Evolutionary conservation across 2,113 vertebrate species (phyloP).

Genomic region (Cyanoliseus patagonus): DNA sequence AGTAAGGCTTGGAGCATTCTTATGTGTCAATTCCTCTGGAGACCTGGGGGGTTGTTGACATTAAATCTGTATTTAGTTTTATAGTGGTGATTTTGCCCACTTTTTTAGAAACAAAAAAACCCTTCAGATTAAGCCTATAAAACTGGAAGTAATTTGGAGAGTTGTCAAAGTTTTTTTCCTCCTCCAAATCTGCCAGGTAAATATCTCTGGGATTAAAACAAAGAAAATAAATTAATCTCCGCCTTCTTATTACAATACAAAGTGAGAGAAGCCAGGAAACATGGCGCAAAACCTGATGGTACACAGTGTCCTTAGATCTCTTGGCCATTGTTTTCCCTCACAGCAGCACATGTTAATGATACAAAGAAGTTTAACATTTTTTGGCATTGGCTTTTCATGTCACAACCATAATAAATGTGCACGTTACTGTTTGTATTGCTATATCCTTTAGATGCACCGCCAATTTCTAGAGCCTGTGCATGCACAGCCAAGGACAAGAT

Average conservation of each 20-base stretch:
- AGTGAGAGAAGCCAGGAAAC: slow-evolving; percentile 60
- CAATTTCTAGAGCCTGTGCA: slow-evolving; percentile 3
- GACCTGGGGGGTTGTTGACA: background rate
- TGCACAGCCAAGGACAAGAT: background rate
- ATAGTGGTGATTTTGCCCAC: background rate
- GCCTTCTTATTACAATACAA: slow-evolving; percentile 53
- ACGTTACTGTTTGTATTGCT: slow-evolving; percentile 51
- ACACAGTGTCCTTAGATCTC: slow-evolving; percentile 63
- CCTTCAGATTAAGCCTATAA: background rate
- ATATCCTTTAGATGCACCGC: slow-evolving; percentile 25
- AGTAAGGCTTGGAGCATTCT: background rate
- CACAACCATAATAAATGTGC: slow-evolving; percentile 47
- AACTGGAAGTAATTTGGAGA: background rate
- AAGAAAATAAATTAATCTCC: slow-evolving; percentile 50
- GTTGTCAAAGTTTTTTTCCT: slow-evolving; percentile 21
- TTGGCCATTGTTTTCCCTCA: slow-evolving; percentile 47
- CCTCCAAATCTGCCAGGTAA: slow-evolving; percentile 1
- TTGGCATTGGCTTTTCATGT: slow-evolving; percentile 56
- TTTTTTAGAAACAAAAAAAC: background rate
- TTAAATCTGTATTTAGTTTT: background rate
- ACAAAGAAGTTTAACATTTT: slow-evolving; percentile 47
- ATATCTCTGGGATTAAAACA: slow-evolving; percentile 42
- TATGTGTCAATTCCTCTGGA: background rate
- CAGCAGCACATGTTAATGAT: slow-evolving; percentile 42
- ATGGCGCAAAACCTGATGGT: slow-evolving; percentile 50